phyloP scores from a whole-genome alignment of 2,797 vertebrate species.

The Pipistrellus pygmaeus region DNA sequence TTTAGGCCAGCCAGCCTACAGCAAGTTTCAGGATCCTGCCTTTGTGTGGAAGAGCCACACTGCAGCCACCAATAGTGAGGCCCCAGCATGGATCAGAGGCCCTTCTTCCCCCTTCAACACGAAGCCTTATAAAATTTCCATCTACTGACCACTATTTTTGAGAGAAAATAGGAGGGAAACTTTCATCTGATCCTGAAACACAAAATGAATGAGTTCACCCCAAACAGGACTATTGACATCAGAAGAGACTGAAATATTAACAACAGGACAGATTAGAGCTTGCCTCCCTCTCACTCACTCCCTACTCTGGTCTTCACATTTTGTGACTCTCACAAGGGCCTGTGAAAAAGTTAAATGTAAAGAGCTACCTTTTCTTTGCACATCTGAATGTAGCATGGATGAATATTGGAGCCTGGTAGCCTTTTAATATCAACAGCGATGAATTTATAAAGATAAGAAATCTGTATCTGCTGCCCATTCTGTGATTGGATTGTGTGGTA shows the following conservation, averaged over 20 bases:
- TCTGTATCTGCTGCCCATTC: not conserved
- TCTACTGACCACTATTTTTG: not conserved
- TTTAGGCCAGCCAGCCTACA: not conserved
- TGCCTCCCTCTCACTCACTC: not conserved
- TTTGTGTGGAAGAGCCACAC: not conserved
- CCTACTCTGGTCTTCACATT: not conserved
- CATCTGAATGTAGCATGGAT: not conserved
- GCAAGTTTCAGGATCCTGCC: not conserved
- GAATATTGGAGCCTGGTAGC: not conserved
- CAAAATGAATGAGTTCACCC: not conserved
- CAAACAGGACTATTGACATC: not conserved
- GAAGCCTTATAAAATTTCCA: not conserved
- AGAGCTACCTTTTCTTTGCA: not conserved
- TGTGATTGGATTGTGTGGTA: not conserved
- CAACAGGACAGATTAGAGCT: not conserved
- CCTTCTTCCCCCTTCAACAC: not conserved
- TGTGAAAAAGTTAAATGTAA: not conserved
- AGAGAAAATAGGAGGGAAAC: not conserved
- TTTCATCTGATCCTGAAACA: constrained; percentile 3
- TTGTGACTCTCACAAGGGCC: not conserved
- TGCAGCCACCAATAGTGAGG: not conserved
- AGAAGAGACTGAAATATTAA: not conserved
- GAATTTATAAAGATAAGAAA: not conserved
- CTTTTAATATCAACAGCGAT: not conserved
- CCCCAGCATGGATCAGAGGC: not conserved